Base-by-base conservation (phyloP, 2,113 vertebrate genomes). In the Pycnonotus jocosus region DNA sequence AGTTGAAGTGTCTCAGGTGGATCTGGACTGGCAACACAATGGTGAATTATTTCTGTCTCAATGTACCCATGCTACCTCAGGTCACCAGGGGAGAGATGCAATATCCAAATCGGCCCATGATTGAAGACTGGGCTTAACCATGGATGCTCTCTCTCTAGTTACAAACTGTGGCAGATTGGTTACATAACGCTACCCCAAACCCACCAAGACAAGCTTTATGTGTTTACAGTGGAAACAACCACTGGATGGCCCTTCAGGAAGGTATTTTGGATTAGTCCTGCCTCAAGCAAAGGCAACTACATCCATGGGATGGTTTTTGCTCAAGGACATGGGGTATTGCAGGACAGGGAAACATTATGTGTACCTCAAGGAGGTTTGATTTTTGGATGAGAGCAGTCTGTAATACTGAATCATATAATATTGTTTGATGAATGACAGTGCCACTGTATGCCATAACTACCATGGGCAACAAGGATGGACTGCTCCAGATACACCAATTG, bases 81-180 rank as follows among this genome's bases (percentile, higher is more conserved):
- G 15, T 33, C 33, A 47, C 18, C 9, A 45, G 22, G 27, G 18
- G 45, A 27, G 7, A 72, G 14, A 45, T 18, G 18, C 2, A 62
- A 38, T 5, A 47, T 22, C n/a, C 15, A 45, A 18, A 45, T 15
- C 6, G 40, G 7, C 23, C 47, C 2, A 1, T 47, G 50, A 47
- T 12, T 0, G 0, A 64, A 4, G 4, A 12, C 7, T 23, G 19
- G 9, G 27, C 14, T 38, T 64, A 38, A 22, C 14, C 9, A 14
- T 8, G 38, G 48, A 33, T 23, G 19, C 3, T 28, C 42, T 48
- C 28, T 16, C 23, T 15, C 28, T 38, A 15, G 15, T 28, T n/a
- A 19, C 18, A 22, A 44, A 9, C 11, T 20, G 47, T 27, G 27
- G 8, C 16, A 53, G 56, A 44, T 3, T 31, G 25, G 21, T 35